These are phyloP conservation scores for Drosophila testacea DNA, from an alignment of 2,888 invertebrate genomes.

Conservation along the genomic window DNA sequence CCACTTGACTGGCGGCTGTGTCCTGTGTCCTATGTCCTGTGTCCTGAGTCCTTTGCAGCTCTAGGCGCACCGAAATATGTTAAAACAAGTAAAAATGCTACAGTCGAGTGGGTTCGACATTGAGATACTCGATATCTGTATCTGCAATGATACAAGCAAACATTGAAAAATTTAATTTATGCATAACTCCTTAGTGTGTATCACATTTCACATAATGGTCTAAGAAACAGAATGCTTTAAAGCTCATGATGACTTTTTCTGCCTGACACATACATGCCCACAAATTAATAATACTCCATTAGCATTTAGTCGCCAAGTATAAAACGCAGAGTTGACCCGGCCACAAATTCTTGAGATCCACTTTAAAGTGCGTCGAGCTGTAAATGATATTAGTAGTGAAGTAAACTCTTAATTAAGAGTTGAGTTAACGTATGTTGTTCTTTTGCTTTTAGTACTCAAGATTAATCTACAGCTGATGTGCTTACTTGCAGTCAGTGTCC, in stretches of 20 bases:
- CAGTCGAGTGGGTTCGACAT: background rate
- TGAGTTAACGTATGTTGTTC: background rate
- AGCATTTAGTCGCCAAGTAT: background rate
- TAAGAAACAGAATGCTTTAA: no score
- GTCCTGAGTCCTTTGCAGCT: background rate
- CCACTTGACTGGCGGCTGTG: slow-evolving; percentile 45
- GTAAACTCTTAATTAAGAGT: background rate
- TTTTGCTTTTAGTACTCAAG: background rate
- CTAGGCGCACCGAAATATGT: slow-evolving; percentile 4
- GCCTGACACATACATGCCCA: no score
- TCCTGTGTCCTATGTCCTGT: background rate
- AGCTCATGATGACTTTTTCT: no score
- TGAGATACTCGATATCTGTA: background rate
- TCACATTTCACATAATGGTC: no score
- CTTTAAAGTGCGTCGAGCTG: slow-evolving; percentile 1
- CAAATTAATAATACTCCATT: background rate
- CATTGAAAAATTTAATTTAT: no score
- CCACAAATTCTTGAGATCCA: background rate
- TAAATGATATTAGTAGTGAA: background rate
- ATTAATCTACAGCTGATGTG: no score
- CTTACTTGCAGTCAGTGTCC: no score
- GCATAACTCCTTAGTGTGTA: no score
- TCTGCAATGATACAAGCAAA: no score
- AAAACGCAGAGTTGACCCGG: background rate
- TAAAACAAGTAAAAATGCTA: background rate